Conservation (phyloP, 1,140 invertebrate species). For the Drosophila biarmipes region DNA sequence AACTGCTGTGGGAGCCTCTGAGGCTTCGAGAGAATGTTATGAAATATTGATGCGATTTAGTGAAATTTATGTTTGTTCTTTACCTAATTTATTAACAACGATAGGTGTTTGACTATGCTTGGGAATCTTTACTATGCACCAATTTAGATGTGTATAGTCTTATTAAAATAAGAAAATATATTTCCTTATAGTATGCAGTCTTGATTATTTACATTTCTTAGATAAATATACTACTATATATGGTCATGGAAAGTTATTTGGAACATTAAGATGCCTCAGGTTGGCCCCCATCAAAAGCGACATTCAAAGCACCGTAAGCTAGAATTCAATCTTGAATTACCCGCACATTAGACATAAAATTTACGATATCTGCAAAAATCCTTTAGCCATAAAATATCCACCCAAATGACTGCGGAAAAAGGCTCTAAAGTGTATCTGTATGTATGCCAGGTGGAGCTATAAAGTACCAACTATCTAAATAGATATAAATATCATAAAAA, state of each 20-base stretch:
- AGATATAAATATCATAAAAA: constrained; percentile 34
- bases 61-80: constrained; percentile 7
- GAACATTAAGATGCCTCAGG: no score
- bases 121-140: neutral
- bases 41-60: constrained; percentile 7
- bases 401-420: constrained; percentile 4
- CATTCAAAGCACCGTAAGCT: neutral
- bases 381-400: constrained; percentile 22
- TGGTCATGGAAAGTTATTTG: no score
- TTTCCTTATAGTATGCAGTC: no score
- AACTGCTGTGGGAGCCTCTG: constrained; percentile 15
- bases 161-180: no score
- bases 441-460: constrained; percentile 6
- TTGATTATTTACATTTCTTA: no score
- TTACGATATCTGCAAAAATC: constrained; percentile 43
- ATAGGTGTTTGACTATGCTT: constrained; percentile 2
- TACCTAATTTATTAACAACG: constrained; percentile 3
- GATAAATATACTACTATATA: no score
- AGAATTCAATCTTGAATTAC: neutral
- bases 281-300: neutral
- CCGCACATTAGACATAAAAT: constrained; percentile 4
- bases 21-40: constrained; percentile 32
- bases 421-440: neutral
- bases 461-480: constrained; percentile 14
- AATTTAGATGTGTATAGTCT: no score